phyloP scores from a whole-genome alignment of 2,797 vertebrate species.

The Myripristis murdjan region DNA sequence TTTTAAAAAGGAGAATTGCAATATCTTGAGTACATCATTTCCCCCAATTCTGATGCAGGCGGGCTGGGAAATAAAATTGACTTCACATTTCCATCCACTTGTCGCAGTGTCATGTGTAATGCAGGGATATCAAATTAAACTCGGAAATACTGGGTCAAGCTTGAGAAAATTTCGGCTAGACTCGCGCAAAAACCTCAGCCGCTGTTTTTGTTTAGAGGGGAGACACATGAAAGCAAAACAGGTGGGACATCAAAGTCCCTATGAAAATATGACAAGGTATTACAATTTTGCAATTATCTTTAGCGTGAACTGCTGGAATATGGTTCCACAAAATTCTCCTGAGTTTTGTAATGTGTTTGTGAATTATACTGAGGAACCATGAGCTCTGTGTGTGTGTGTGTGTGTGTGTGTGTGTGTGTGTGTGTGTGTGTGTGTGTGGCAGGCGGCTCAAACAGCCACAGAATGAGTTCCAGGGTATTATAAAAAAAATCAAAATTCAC shows the following conservation, averaged over 20 bases:
- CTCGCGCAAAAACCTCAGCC: too few species aligned
- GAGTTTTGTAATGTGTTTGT: slow-evolving; percentile 12
- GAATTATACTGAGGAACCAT: background rate
- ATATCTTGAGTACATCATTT: too few species aligned
- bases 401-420: too few species aligned
- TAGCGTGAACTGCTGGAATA: background rate
- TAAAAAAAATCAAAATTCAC: background rate
- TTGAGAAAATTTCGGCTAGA: too few species aligned
- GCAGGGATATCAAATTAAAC: too few species aligned
- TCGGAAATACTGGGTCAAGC: too few species aligned
- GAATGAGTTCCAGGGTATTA: background rate
- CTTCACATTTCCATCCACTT: too few species aligned
- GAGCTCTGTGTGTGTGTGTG: background rate
- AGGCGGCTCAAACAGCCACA: background rate
- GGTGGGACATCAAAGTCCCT: slow-evolving; percentile 6
- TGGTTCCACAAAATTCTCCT: slow-evolving; percentile 13
- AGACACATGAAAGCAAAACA: background rate
- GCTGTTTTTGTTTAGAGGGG: background rate
- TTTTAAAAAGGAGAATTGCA: too few species aligned
- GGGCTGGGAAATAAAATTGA: too few species aligned
- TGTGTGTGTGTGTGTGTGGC: too few species aligned
- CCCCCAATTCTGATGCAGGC: too few species aligned
- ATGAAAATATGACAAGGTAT: background rate
- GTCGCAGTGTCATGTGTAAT: too few species aligned
- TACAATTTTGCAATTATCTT: slow-evolving; percentile 1